A percentile compares a stretch with the other conserved stretches of the same genome.
phyloP scores from a whole-genome alignment of 2,888 invertebrate genomes.

The Abrostola tripartita region DNA sequence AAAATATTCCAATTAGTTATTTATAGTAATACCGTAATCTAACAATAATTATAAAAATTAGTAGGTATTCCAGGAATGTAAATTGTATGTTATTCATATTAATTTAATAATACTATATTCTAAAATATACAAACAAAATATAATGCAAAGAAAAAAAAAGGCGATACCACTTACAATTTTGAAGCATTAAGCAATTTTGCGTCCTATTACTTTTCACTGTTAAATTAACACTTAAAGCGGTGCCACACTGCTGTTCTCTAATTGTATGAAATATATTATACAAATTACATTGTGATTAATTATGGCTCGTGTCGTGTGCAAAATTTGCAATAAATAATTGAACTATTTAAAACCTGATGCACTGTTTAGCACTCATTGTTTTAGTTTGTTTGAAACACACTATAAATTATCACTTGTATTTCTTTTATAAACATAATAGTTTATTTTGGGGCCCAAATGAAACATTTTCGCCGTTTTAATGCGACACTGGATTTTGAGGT shows the following conservation, averaged over 20 bases:
- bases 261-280: slow-evolving; percentile 70
- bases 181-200: slow-evolving; percentile 75
- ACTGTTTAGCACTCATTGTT: slow-evolving; percentile 73
- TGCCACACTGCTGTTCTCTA: slow-evolving; percentile 75
- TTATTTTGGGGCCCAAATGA: slow-evolving; percentile 11
- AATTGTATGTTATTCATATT: too few species aligned
- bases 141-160: slow-evolving; percentile 38
- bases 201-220: slow-evolving; percentile 60
- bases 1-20: too few species aligned
- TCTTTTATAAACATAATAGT: slow-evolving; percentile 17
- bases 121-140: background rate
- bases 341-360: slow-evolving; percentile 82
- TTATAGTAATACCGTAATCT: too few species aligned
- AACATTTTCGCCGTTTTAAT: slow-evolving; percentile 33
- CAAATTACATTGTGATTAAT: slow-evolving; percentile 85
- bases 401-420: slow-evolving; percentile 42
- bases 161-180: slow-evolving; percentile 74
- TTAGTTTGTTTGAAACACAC: slow-evolving; percentile 53
- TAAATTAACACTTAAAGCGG: slow-evolving; percentile 76
- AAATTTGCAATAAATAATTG: slow-evolving; percentile 77
- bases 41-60: too few species aligned
- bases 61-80: too few species aligned
- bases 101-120: too few species aligned
- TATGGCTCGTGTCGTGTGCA: slow-evolving; percentile 83
- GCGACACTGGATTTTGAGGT: slow-evolving; percentile 24